Conservation (phyloP, 1,140 invertebrate genomes). For the Nymphalis io region DNA sequence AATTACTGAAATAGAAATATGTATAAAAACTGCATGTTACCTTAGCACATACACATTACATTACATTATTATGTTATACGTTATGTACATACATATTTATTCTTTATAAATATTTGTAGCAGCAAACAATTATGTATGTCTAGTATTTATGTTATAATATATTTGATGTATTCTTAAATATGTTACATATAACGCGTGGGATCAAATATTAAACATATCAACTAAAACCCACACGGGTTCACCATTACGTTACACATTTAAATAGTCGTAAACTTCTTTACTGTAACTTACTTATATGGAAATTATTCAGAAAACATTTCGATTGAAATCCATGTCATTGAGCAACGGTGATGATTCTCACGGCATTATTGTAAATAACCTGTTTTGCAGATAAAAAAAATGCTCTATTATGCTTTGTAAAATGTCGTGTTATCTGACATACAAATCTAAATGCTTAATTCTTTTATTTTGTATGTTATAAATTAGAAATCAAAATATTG, state of each 20-base stretch:
- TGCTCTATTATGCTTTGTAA: background rate
- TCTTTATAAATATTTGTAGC: background rate
- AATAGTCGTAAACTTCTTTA: slow-evolving; percentile 6
- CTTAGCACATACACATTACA: too few relatives aligned
- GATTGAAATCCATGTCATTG: slow-evolving; percentile 12
- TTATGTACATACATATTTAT: too few relatives aligned
- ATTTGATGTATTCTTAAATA: background rate
- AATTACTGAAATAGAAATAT: too few relatives aligned
- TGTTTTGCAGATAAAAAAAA: background rate
- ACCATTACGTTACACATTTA: slow-evolving; percentile 10
- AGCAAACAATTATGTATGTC: background rate
- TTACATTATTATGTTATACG: too few relatives aligned
- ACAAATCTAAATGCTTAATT: background rate
- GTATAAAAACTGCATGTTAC: too few relatives aligned
- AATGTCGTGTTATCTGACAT: background rate
- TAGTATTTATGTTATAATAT: background rate
- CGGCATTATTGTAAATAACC: slow-evolving; percentile 2
- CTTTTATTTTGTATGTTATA: too few relatives aligned
- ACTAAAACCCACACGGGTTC: background rate
- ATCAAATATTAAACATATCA: slow-evolving; percentile 1
- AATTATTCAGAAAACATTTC: slow-evolving; percentile 2
- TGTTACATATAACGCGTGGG: slow-evolving; percentile 3
- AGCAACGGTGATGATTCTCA: slow-evolving; percentile 19
- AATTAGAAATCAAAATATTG: too few relatives aligned
- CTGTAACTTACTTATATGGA: slow-evolving; percentile 15